A percentile compares a stretch with the other conserved stretches of the same genome.
Conservation (phyloP, 2,888 invertebrate species). For the Leucophenga montana region DNA sequence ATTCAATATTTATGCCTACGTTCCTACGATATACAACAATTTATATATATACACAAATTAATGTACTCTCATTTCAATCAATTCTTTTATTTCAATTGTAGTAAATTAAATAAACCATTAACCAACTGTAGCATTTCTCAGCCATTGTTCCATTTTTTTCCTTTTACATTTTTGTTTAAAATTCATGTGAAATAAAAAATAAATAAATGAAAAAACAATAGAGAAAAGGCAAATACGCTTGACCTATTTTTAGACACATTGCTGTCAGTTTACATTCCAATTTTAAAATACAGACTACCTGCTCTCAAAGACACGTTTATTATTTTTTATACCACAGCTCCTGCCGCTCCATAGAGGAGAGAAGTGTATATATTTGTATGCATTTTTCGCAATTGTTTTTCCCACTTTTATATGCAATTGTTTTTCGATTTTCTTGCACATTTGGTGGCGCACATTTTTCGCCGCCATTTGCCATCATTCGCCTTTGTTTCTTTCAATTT, state of each 20-base stretch:
- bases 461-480: not conserved
- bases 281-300: not conserved
- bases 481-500: conserved; percentile 4
- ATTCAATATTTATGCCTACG: no score
- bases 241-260: conserved; percentile 25
- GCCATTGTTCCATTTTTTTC: not conserved
- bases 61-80: no score
- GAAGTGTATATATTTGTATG: no score
- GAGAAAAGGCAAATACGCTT: conserved; percentile 17
- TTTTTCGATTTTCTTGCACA: not conserved
- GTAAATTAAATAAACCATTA: no score
- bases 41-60: no score
- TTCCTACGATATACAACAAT: no score
- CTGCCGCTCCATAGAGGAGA: not conserved
- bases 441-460: not conserved
- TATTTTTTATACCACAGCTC: conserved; percentile 7
- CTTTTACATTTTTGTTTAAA: not conserved
- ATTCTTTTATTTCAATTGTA: no score
- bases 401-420: conserved; percentile 1
- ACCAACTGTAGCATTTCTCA: conserved; percentile 2
- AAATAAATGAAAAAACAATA: not conserved
- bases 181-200: conserved; percentile 10
- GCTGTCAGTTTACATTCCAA: not conserved
- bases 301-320: conserved; percentile 9
- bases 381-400: conserved; percentile 20